Percentiles rank a stretch among this genome's conserved stretches.
phyloP scores from a whole-genome alignment of 1,140 invertebrate species.

The Magallana gigas region DNA sequence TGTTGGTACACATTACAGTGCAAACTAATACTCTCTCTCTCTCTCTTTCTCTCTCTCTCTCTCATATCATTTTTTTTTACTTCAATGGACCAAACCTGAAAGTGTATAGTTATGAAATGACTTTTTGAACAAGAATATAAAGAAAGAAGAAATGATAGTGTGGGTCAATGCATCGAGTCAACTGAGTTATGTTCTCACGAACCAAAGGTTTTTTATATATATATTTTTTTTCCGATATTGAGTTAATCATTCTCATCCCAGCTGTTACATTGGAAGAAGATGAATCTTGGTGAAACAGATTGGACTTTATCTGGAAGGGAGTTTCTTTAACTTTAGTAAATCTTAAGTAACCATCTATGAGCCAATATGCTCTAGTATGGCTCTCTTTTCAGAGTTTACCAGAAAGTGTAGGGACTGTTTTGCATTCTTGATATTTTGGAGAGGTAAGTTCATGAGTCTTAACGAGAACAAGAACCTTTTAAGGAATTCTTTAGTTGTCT shows the following conservation, averaged over 20 bases:
- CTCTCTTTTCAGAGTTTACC: conserved; percentile 14
- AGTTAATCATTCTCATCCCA: not conserved
- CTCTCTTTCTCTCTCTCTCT: not conserved
- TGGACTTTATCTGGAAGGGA: not conserved
- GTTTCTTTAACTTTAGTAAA: not conserved
- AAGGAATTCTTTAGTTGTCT: no score
- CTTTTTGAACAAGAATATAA: no score
- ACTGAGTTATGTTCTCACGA: no score
- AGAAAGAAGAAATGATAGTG: no score
- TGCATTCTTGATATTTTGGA: not conserved
- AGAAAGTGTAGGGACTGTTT: conserved; percentile 12
- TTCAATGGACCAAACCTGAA: no score
- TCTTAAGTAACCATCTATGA: not conserved
- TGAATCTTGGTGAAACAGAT: not conserved
- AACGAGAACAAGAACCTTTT: no score
- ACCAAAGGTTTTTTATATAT: no score
- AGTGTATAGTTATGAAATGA: no score
- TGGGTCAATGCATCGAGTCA: no score
- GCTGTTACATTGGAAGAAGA: not conserved
- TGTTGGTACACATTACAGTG: no score
- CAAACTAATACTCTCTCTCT: not conserved
- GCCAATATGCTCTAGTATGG: not conserved
- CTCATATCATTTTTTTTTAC: not conserved
- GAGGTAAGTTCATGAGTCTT: not conserved
- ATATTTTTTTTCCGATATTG: no score